Base-by-base conservation (phyloP, 2,113 vertebrate species). In the Cheirogaleus medius region DNA sequence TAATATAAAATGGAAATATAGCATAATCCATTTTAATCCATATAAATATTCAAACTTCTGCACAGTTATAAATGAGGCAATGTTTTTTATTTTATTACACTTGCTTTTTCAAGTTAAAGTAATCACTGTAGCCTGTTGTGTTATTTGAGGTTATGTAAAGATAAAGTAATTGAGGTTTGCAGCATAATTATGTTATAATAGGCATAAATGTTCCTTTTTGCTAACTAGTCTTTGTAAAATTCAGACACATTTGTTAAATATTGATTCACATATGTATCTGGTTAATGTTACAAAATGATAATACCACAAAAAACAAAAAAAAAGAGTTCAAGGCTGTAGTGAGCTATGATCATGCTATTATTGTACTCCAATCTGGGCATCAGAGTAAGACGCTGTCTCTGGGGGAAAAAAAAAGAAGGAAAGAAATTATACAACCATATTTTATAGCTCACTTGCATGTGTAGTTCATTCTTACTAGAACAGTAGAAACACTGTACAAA, bases 391-490 rank as follows among this genome's bases (percentile, higher is more conserved):
- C 58, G 3, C 25, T 60, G 25, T 60, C 58, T 60, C 58, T 25
- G 25, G 49, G 3, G 49, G 49, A 3, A 52, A 52, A 15, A 56
- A 25, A 60, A 60, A 60, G 8, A 60, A n/a, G n/a, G 23, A 60
- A 60, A 32, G 54, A 83, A 77, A 49, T 96, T 83, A 49, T 3
- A 42, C 34, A 86, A 0, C 92, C 56, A 7, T 78, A 74, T 91
- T 94, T 96, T 90, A 6, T 87, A 49, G 12, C 66, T 92, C 60
- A 69, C 2, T 74, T 97, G 29, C 20, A 71, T 63, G 37, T 93
- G 49, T 87, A 69, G 49, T 88, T 82, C 63, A 52, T 87, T 90
- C 84, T 97, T 73, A 73, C 4, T 68, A 69, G 56, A 94, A 64
- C 9, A 91, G 14, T 91, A 49, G 82, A 86, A 85, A 89, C 2